Evolutionary conservation across 1,140 invertebrate species (phyloP), one percentile per base, ranked within the genome.

Genomic region (Bombus huntii): DNA sequence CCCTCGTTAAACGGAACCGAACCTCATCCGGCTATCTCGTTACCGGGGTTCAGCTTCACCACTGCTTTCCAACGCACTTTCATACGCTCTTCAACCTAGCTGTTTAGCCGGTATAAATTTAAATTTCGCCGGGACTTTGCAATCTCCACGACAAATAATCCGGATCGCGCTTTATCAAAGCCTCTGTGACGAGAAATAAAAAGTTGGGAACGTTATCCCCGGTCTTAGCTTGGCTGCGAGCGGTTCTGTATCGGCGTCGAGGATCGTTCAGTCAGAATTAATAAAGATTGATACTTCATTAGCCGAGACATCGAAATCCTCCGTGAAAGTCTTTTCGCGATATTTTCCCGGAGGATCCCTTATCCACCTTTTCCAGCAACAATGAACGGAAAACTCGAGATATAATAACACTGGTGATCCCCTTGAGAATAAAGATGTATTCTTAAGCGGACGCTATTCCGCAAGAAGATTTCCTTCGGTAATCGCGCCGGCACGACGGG

Each of bases 381-480:
- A 80, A 72, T 42, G 57, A 76, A 28, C 80, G n/a, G 71, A 73
- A 76, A 87, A 82, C 74, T 83, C 68, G 22, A 72, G 87, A 77
- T 75, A 79, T 87, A 73, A 78, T 83, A 85, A 76, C 83, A 74
- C 42, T 47, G 72, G 62, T 18, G 83, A 88, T 87, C 84, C 83
- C 66, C 81, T 53, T 66, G 88, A 73, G 88, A 89, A 89, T 80
- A 80, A 70, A 89, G 80, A 85, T 83, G 80, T 89, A 87, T 83
- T 81, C 81, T 71, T 81, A 79, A 47, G 75, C 77, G 66, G 39
- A 42, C 81, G 62, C 83, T 80, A 80, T 59, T 44, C 82, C 62
- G 74, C 76, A 86, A 89, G 87, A 76, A 84, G 88, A 87, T 89
- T 89, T 86, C 39, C 79, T 70, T 83, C 34, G 76, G 88, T 88